Conservation (phyloP, 2,797 vertebrate species). For the Pachyuromys duprasi region DNA sequence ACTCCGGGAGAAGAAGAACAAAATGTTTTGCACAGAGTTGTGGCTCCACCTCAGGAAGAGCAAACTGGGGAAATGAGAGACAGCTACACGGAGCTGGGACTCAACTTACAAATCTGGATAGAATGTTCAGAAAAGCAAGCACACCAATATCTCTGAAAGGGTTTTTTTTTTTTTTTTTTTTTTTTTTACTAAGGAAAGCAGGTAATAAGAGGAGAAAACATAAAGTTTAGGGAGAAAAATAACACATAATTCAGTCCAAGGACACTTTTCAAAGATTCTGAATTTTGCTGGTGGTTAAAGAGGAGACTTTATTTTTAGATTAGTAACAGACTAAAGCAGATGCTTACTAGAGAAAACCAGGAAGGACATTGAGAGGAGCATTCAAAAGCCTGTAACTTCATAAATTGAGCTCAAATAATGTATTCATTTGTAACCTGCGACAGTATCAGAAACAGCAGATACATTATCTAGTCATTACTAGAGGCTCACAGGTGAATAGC, state of each 20-base stretch:
- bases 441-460: not conserved
- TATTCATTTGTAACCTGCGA: not conserved
- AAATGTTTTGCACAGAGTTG: no score
- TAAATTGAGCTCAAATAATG: not conserved
- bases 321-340: not conserved
- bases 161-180: no score
- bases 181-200: no score
- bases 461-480: not conserved
- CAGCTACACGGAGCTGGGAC: not conserved
- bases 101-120: not conserved
- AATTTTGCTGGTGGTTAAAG: not conserved
- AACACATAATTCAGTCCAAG: not conserved
- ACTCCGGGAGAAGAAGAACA: no score
- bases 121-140: not conserved
- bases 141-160: not conserved
- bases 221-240: not conserved
- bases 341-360: not conserved
- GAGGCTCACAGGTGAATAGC: not conserved
- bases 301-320: not conserved
- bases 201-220: not conserved
- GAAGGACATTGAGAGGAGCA: no score
- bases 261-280: not conserved
- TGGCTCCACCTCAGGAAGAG: not conserved
- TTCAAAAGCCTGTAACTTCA: not conserved
- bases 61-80: not conserved